Conservation (phyloP, 1,140 invertebrate species). For the Subanguina moxae region DNA sequence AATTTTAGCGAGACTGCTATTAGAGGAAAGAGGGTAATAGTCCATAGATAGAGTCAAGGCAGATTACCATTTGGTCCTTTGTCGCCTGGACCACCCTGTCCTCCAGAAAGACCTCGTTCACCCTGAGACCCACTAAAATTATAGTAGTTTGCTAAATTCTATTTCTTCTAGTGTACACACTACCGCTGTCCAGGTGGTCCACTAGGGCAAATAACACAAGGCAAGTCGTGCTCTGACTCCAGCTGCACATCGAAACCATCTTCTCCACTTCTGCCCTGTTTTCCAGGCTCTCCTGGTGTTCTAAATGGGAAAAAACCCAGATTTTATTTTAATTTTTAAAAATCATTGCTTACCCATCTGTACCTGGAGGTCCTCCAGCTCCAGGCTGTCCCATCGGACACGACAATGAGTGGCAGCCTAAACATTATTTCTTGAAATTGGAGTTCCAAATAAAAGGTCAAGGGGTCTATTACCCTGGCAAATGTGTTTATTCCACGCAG, state of each 20-base stretch:
- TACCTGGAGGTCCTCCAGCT: constrained; percentile 27
- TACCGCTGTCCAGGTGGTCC: constrained; percentile 42
- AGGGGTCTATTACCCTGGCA: constrained; percentile 12
- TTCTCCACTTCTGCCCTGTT: constrained; percentile 28
- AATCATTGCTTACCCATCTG: constrained; percentile 7
- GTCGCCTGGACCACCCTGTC: constrained; percentile 22
- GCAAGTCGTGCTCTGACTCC: constrained; percentile 35
- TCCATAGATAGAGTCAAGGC: too few relatives aligned
- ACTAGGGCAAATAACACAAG: constrained; percentile 38
- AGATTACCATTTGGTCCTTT: constrained; percentile 18
- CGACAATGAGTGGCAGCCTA: constrained; percentile 26
- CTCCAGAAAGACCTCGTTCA: constrained; percentile 34
- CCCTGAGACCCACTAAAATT: constrained; percentile 32
- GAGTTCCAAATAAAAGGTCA: neutral
- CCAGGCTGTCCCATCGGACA: constrained; percentile 33
- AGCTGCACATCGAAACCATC: constrained; percentile 40
- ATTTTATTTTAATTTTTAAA: neutral
- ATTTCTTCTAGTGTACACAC: neutral
- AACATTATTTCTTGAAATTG: neutral
- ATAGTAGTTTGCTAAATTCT: neutral
- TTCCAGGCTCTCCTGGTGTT: constrained; percentile 35
- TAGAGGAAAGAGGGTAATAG: too few relatives aligned
- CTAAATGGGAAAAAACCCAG: constrained; percentile 3
- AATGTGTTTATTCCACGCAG: constrained; percentile 25
- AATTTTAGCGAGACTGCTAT: too few relatives aligned